Evolutionary conservation across 2,888 invertebrate genomes (phyloP).

Genomic region (Zonitis immaculata): DNA sequence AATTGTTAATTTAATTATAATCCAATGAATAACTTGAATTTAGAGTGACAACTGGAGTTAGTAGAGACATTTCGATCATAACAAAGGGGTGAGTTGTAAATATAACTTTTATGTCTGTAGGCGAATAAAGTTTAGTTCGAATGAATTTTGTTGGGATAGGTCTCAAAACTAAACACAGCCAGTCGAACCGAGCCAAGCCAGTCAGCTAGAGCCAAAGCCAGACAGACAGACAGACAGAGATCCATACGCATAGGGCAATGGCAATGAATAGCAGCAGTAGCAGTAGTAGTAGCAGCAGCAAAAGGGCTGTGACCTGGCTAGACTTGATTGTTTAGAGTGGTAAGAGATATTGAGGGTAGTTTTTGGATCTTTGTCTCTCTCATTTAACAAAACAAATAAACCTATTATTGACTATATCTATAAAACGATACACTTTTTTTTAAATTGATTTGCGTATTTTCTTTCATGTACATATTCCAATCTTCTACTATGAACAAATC

Average conservation of each 20-base stretch:
- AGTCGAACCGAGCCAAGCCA: conserved; percentile 31
- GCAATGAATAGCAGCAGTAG: conserved; percentile 11
- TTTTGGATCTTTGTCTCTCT: conserved; percentile 14
- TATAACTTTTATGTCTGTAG: not conserved
- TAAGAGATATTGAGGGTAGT: not conserved
- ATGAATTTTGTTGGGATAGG: conserved; percentile 28
- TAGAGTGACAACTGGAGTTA: not conserved
- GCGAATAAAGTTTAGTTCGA: conserved; percentile 7
- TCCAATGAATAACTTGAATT: not conserved
- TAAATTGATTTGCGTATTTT: too few relatives aligned
- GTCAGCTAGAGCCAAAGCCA: too few relatives aligned
- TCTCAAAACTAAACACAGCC: conserved; percentile 19
- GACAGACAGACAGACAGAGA: conserved; percentile 28
- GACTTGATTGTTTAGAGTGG: conserved; percentile 27
- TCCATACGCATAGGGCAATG: conserved; percentile 21
- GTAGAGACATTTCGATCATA: not conserved
- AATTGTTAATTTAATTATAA: too few relatives aligned
- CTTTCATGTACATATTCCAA: too few relatives aligned
- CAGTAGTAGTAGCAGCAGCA: not conserved
- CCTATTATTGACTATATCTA: not conserved
- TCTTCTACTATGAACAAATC: not conserved
- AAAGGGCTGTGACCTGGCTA: conserved; percentile 32
- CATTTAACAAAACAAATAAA: too few relatives aligned
- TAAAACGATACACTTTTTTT: too few relatives aligned
- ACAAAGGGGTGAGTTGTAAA: not conserved